These are phyloP conservation scores for Andrena praecox DNA, from an alignment of 2,888 invertebrate species.

Conservation along the genomic window DNA sequence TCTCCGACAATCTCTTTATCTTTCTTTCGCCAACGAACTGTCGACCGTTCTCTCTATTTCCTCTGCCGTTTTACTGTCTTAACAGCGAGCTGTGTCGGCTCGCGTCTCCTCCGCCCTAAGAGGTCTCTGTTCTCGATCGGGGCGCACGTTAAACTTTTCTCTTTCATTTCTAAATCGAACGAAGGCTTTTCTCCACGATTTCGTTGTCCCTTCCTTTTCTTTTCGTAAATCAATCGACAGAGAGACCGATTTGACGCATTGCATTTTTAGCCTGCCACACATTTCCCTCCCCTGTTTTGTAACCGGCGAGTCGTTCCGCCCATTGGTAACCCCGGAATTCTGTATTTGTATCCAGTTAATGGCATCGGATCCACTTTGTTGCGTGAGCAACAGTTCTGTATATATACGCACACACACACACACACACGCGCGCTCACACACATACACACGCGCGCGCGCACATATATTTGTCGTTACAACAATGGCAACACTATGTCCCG, in stretches of 20 bases:
- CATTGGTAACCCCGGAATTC: constrained; percentile 5
- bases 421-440: constrained; percentile 44
- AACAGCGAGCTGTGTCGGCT: background rate
- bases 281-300: background rate
- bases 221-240: background rate
- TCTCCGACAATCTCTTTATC: constrained; percentile 12
- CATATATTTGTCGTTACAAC: constrained; percentile 38
- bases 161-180: background rate
- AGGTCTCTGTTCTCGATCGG: background rate
- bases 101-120: background rate
- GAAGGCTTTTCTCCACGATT: background rate
- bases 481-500: constrained; percentile 24
- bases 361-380: constrained; percentile 31
- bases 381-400: constrained; percentile 37
- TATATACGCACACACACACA: constrained; percentile 30
- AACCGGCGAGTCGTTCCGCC: constrained; percentile 12
- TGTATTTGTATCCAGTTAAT: constrained; percentile 41
- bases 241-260: constrained; percentile 19
- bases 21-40: constrained; percentile 11
- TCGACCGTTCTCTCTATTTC: constrained; percentile 17
- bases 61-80: background rate
- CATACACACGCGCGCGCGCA: background rate
- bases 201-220: background rate
- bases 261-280: constrained; percentile 38
- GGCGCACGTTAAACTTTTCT: background rate